These are phyloP conservation scores for Rhinolophus sinicus DNA, from an alignment of 2,113 vertebrate species.

Conservation along the genomic window DNA sequence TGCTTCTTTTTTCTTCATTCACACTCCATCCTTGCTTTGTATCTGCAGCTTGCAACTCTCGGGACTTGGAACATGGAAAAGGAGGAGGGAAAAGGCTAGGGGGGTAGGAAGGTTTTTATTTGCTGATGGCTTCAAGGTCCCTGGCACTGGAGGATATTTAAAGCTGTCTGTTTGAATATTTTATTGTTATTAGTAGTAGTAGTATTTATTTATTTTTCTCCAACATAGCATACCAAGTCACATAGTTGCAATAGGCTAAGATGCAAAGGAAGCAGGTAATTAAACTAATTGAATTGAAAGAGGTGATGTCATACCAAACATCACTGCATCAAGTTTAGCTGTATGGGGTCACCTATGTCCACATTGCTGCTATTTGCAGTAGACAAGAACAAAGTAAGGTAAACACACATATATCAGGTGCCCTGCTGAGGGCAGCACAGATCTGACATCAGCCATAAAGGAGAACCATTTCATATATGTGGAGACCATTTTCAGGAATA, in stretches of 20 bases:
- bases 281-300: neutral
- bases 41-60: neutral
- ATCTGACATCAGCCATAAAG: neutral
- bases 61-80: neutral
- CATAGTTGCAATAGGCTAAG: neutral
- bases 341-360: too few species aligned
- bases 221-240: neutral
- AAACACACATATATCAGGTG: neutral
- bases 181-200: neutral
- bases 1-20: neutral
- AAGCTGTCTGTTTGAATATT: neutral
- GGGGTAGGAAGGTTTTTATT: neutral
- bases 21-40: neutral
- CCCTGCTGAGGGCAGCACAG: neutral
- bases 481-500: conserved; percentile 1
- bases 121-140: neutral
- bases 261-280: neutral
- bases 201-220: neutral
- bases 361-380: neutral
- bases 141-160: neutral
- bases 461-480: neutral
- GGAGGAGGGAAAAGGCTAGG: neutral
- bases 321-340: neutral
- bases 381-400: neutral
- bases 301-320: neutral